These are phyloP conservation scores for Phoebastria nigripes DNA, from an alignment of 2,797 vertebrate species.

Conservation along the genomic window DNA sequence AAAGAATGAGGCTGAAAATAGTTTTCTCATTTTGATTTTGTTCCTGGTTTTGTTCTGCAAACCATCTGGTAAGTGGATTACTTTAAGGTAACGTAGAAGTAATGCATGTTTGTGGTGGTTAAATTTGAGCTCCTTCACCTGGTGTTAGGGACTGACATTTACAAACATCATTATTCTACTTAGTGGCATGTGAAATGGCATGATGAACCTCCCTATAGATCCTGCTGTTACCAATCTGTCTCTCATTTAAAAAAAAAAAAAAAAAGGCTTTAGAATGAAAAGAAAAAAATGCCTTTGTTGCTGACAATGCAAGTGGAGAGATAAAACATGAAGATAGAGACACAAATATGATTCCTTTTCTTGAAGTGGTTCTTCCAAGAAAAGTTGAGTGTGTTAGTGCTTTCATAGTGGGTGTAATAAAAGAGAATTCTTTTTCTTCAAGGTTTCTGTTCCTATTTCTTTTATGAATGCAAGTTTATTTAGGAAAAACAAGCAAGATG, in stretches of 20 bases:
- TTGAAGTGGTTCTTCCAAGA: neutral
- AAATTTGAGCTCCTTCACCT: neutral
- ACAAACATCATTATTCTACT: neutral
- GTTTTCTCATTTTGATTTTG: neutral
- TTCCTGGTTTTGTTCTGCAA: slow-evolving; percentile 1
- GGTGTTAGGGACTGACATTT: neutral
- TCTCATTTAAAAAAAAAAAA: neutral
- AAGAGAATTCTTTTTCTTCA: neutral
- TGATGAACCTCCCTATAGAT: neutral
- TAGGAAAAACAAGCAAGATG: neutral
- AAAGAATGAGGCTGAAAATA: neutral
- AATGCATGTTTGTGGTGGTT: neutral
- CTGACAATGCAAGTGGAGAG: neutral
- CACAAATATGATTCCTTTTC: neutral
- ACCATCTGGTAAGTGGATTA: neutral
- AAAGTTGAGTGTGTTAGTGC: neutral
- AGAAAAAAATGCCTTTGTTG: neutral
- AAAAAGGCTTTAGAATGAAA: neutral
- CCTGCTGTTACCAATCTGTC: neutral
- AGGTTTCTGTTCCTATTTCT: neutral
- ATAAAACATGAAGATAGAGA: neutral
- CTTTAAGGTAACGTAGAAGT: neutral
- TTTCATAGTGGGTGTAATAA: neutral
- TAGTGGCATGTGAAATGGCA: neutral
- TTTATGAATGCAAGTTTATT: neutral